phyloP scores from a whole-genome alignment of 2,797 vertebrate species.

The Kryptolebias ocellatus region DNA sequence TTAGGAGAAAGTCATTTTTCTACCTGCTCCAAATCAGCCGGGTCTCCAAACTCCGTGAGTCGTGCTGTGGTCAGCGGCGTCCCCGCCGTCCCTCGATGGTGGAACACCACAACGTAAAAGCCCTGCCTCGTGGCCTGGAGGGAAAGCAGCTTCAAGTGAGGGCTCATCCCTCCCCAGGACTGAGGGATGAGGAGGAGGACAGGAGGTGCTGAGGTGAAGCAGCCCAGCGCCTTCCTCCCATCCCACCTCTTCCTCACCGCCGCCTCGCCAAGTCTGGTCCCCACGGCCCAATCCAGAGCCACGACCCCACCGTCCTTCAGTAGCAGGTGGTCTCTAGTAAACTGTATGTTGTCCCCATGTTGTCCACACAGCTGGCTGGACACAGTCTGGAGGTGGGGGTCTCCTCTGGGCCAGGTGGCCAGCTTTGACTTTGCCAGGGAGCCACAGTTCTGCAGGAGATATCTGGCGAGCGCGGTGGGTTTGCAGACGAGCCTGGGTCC shows the following conservation, averaged over 20 bases:
- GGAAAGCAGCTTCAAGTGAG: slow-evolving; percentile 81
- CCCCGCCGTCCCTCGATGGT: slow-evolving; percentile 81
- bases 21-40: slow-evolving; percentile 86
- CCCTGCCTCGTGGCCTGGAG: slow-evolving; percentile 75
- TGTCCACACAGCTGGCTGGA: slow-evolving; percentile 75
- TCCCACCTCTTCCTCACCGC: slow-evolving; percentile 56
- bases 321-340: slow-evolving; percentile 85
- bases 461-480: slow-evolving; percentile 84
- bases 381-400: slow-evolving; percentile 86
- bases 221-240: slow-evolving; percentile 50
- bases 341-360: slow-evolving; percentile 41
- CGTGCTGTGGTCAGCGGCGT: slow-evolving; percentile 82
- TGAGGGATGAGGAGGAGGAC: slow-evolving; percentile 88
- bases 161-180: slow-evolving; percentile 82
- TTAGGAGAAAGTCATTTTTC: not conserved
- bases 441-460: slow-evolving; percentile 78
- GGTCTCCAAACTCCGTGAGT: slow-evolving; percentile 88
- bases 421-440: slow-evolving; percentile 59
- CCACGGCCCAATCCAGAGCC: slow-evolving; percentile 88
- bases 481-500: slow-evolving; percentile 82
- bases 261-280: slow-evolving; percentile 52
- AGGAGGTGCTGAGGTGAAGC: slow-evolving; percentile 55
- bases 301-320: slow-evolving; percentile 83
- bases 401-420: slow-evolving; percentile 71
- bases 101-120: slow-evolving; percentile 85